Conservation (phyloP, 1,140 invertebrate species). For the Aricia agestis region DNA sequence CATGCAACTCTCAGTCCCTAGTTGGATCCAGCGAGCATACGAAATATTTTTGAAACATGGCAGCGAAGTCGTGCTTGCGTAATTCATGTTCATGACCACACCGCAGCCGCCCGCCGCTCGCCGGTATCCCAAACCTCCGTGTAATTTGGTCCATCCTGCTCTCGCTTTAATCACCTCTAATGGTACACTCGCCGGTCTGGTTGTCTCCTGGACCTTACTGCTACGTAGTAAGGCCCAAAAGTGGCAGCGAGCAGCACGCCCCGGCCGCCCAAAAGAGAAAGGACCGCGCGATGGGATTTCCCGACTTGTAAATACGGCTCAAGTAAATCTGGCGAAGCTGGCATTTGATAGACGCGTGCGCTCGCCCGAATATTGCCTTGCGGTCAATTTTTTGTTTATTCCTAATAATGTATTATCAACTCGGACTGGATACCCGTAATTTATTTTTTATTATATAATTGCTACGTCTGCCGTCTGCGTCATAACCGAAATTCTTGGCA, state of each 20-base stretch:
- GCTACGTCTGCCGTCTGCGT: not conserved
- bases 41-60: not conserved
- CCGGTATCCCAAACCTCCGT: constrained; percentile 43
- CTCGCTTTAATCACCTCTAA: constrained; percentile 61
- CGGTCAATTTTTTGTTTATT: not conserved
- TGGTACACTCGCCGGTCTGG: constrained; percentile 45
- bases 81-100: not conserved
- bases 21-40: not conserved
- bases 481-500: not conserved
- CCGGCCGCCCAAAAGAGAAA: not conserved
- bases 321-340: not conserved
- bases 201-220: constrained; percentile 44
- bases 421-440: not conserved
- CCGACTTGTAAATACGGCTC: not conserved
- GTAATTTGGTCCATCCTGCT: constrained; percentile 65
- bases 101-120: not conserved
- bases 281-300: not conserved
- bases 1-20: not conserved
- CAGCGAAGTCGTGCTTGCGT: not conserved
- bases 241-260: not conserved
- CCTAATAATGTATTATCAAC: constrained; percentile 10
- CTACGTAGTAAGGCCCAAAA: not conserved
- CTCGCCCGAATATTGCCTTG: not conserved
- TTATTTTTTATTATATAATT: constrained; percentile 14
- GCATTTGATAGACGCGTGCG: not conserved